Evolutionary conservation across 1,140 invertebrate species (phyloP), one percentile per base, ranked within the genome.

Genomic region (Trichonephila clavipes): DNA sequence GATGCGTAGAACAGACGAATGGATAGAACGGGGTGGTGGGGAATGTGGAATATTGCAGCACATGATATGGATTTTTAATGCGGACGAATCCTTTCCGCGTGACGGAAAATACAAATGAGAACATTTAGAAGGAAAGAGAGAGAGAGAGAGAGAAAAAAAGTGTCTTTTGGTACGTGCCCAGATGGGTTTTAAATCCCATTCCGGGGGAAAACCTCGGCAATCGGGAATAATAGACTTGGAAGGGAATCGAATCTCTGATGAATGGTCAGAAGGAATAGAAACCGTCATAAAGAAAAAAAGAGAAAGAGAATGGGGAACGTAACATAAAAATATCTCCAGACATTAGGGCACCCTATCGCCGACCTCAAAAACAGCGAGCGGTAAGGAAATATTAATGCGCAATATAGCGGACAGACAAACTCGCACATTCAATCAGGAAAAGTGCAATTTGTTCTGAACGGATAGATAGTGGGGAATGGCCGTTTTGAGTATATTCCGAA

Each of bases 361-460:
- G 58, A 40, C 59, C 61, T 87, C 28, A 40, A 12, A 51, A 24
- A 40, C 85, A 62, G 85, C 28, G 85, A 64, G 85, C 28, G 59
- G 59, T 64, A 66, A 62, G 85, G 34, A 87, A 87, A 87, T 87
- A 87, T 87, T 87, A 87, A 87, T 87, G 85, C 28, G 28, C 85
- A 87, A 34, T 64, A 24, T n/a, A 87, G 85, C 24, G 59, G 16
- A 87, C 59, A 34, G 19, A 34, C 28, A 61, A 61, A 61, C 85
- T 28, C 34, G n/a, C 85, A 87, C 85, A 34, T 87, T 87, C 85
- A 87, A 87, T 87, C 85, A 64, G 85, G 85, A 87, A 87, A 64
- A 87, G 85, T 87, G 85, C 85, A 61, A 61, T 64, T 87, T 87
- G 58, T 62, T 87, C 59, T 34, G 61, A 64, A 87, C 85, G 85